Percentiles rank a stretch among this genome's conserved stretches.
Evolutionary conservation across 92 coral and sea anemone species (phyloP).

Genomic region (Epizoanthus fatuus): DNA sequence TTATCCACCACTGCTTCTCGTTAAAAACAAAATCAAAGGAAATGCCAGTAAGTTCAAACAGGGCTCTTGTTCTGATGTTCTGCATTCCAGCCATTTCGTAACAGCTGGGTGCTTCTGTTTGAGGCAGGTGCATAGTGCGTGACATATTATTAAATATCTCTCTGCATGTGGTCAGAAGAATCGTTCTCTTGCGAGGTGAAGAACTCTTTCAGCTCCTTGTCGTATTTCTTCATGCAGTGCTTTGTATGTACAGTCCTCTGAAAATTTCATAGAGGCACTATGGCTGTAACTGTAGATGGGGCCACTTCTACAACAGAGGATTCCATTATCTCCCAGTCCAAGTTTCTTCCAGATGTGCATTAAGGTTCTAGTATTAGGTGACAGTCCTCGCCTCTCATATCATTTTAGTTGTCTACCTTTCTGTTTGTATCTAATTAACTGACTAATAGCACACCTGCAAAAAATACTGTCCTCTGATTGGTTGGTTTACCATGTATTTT

Average conservation of each 20-base stretch:
- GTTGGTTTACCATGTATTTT: too few relatives aligned
- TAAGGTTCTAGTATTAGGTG: too few relatives aligned
- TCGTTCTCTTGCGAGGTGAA: constrained; percentile 39
- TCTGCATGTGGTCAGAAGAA: constrained; percentile 55
- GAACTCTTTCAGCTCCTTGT: constrained; percentile 50
- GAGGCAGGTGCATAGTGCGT: constrained; percentile 36
- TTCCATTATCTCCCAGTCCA: too few relatives aligned
- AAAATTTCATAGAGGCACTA: too few relatives aligned
- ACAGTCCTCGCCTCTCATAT: too few relatives aligned
- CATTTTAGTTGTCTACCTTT: too few relatives aligned
- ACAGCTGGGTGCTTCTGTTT: constrained; percentile 30
- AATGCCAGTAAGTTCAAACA: constrained; percentile 22
- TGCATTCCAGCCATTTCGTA: constrained; percentile 15
- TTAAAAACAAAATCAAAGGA: constrained; percentile 31
- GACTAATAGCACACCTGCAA: too few relatives aligned
- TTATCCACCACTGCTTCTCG: constrained; percentile 40
- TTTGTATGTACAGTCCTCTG: neutral
- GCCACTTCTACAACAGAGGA: too few relatives aligned
- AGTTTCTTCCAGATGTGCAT: too few relatives aligned
- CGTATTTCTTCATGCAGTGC: constrained; percentile 49
- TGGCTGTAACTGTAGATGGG: too few relatives aligned
- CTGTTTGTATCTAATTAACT: too few relatives aligned
- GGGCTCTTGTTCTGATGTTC: constrained; percentile 22
- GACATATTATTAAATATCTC: constrained; percentile 39
- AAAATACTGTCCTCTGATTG: too few relatives aligned